These are phyloP conservation scores for Epistrophe grossulariae DNA, from an alignment of 2,888 invertebrate species.

Conservation along the genomic window DNA sequence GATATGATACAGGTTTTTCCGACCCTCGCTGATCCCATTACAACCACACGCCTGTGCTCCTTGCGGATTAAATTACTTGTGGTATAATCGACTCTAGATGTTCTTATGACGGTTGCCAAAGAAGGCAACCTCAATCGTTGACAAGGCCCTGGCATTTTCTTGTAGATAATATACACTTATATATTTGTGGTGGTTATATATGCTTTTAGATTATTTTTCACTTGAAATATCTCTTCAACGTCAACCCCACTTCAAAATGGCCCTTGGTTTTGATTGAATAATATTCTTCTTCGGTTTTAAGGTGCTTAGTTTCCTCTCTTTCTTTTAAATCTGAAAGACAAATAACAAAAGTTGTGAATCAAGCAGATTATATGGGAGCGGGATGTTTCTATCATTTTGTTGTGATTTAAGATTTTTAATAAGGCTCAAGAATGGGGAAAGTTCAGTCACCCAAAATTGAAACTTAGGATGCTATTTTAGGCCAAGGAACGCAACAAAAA, in stretches of 20 bases:
- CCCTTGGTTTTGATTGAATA: conserved; percentile 20
- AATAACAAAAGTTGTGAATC: conserved; percentile 41
- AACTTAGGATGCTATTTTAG: conserved; percentile 31
- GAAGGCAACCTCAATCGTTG: conserved; percentile 80
- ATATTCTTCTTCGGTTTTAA: neutral
- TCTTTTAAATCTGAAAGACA: conserved; percentile 40
- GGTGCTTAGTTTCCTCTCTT: neutral
- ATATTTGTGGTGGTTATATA: neutral
- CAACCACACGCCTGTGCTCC: conserved; percentile 82
- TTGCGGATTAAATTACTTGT: conserved; percentile 77
- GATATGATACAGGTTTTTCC: conserved; percentile 87
- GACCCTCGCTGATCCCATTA: conserved; percentile 85
- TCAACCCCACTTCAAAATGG: conserved; percentile 1
- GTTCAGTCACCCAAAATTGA: neutral
- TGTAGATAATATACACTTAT: neutral
- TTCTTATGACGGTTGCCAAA: conserved; percentile 77
- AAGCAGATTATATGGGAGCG: conserved; percentile 29
- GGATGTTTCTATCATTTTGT: neutral
- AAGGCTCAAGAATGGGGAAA: neutral
- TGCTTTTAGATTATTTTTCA: neutral
- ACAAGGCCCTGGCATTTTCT: conserved; percentile 77
- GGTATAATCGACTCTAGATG: conserved; percentile 74
- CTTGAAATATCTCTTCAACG: neutral
- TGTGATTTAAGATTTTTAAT: conserved; percentile 8
- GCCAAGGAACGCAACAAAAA: neutral